Evolutionary conservation across 2,113 vertebrate species (phyloP), one percentile per base, ranked within the genome.

Genomic region (Circaetus cinerascens): DNA sequence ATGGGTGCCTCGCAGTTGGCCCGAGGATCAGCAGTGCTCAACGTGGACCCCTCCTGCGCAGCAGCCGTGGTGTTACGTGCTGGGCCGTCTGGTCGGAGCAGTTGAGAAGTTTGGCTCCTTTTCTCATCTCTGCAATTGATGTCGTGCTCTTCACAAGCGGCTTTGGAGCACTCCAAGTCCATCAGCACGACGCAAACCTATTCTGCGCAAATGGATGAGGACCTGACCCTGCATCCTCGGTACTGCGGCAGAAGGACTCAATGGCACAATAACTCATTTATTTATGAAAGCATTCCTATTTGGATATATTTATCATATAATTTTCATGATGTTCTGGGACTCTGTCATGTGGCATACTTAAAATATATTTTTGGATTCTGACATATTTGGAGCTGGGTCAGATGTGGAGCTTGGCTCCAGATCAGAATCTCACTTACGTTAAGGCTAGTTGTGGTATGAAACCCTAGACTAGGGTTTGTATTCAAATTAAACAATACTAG

Each of bases 401-500:
- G 84, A 93, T 94, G 80, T 82, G 51, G 82, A 88, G 71, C 55
- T 96, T 96, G 94, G 95, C 94, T 90, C 50, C 69, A 38, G 76
- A 78, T 93, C 96, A 95, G 68, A 95, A 95, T 95, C 81, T 91
- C 73, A 78, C 82, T 96, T 90, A 74, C 27, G 5, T 94, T 84
- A 92, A 93, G 62, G 80, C 90, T 95, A 86, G 81, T 57, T 90
- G 83, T 0, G 13, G 77, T 90, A 81, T 88, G 90, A 97, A 97
- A 96, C 68, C 50, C 48, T 95, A 85, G 63, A 94, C 41, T 73
- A 56, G 91, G 67, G 53, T 95, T 93, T 97, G 62, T 84, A 78
- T 94, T 95, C 93, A 94, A 91, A 95, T 94, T 87, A 95, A 97
- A 94, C 93, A 95, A 75, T 76, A 78, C 84, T 82, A 87, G 69